Evolutionary conservation across 2,888 invertebrate genomes (phyloP), one percentile per base, ranked within the genome.

Genomic region (Lycocerus yunnanus): DNA sequence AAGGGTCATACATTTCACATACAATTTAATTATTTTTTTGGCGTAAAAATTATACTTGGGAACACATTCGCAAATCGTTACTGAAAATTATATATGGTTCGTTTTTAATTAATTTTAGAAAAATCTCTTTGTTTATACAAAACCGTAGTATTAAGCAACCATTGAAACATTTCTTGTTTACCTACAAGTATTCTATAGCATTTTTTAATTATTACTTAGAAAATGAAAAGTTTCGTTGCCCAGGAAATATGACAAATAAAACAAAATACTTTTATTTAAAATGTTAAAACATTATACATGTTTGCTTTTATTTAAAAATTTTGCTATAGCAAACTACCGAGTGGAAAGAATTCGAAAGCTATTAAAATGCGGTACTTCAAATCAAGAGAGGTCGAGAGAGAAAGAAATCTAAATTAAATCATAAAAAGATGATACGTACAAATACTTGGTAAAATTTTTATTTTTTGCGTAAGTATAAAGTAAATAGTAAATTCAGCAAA

Each of bases 11-110:
- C 61, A 63, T 63, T 63, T 63, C 15, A 20, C 61, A 63, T 18
- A 18, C 61, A 63, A 63, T 63, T 63, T 63, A 63, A 63, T 63
- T 63, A 63, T 63, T 63, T 63, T 60, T 63, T 63, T 63, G 20
- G 61, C 13, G 61, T 16, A n/a, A 18, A 16, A 63, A 63, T 63
- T 63, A 43, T 63, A 63, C 61, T 16, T 63, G 16, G 20, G 20
- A 18, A 15, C 20, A 63, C 61, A 63, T 63, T 63, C 20, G 13
- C 43, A 43, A 43, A 43, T 43, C 43, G 43, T 18, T 11, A 18
- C 20, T 63, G n/a, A 18, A 63, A 63, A 63, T 63, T 16, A 63
- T 63, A 63, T 63, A 20, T 63, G 16, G n/a, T 18, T 18, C 18
- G 18, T 18, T 63, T 63, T 63, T 20, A 63, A 63, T 63, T 63